Evolutionary conservation across 2,888 invertebrate genomes (phyloP).

Genomic region (Lordiphosa andalusiaca): DNA sequence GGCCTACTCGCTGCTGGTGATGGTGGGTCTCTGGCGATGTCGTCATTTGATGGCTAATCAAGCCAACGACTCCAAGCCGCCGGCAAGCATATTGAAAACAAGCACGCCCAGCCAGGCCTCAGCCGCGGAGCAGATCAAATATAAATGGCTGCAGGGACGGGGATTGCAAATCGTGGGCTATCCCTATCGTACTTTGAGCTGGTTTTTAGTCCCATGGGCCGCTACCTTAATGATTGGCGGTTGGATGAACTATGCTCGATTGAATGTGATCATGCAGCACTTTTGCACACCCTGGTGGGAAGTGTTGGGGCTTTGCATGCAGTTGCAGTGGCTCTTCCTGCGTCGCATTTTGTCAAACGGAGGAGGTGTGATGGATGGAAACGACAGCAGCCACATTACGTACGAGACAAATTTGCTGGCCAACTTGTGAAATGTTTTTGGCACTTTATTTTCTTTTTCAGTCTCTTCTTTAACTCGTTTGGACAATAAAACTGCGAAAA

Average conservation of each 20-base stretch:
- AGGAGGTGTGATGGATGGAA: conserved; percentile 7
- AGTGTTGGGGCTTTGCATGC: conserved; percentile 28
- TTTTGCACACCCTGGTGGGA: conserved; percentile 42
- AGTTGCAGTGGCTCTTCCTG: conserved; percentile 43
- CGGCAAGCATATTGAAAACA: too few species aligned
- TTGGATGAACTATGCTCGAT: conserved; percentile 28
- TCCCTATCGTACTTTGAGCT: conserved; percentile 15
- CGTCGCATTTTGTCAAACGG: conserved; percentile 17
- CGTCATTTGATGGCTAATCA: conserved; percentile 19
- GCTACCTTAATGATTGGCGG: conserved; percentile 33
- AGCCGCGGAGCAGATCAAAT: conserved; percentile 31
- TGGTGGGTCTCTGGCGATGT: conserved; percentile 42
- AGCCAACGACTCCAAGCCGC: not conserved
- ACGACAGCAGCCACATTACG: conserved; percentile 19
- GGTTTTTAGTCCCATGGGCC: conserved; percentile 44
- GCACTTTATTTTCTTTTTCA: conserved; percentile 5
- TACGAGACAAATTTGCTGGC: conserved; percentile 37
- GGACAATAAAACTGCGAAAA: conserved; percentile 33
- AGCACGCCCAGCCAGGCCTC: too few species aligned
- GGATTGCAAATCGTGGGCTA: conserved; percentile 12
- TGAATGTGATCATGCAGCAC: conserved; percentile 49
- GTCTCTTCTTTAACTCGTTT: not conserved
- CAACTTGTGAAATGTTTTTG: conserved; percentile 4
- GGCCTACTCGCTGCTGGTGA: conserved; percentile 33
- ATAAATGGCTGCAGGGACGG: conserved; percentile 29